Evolutionary conservation across 1,140 invertebrate genomes (phyloP), one percentile per base, ranked within the genome.

Genomic region (Drosophila arizonae): DNA sequence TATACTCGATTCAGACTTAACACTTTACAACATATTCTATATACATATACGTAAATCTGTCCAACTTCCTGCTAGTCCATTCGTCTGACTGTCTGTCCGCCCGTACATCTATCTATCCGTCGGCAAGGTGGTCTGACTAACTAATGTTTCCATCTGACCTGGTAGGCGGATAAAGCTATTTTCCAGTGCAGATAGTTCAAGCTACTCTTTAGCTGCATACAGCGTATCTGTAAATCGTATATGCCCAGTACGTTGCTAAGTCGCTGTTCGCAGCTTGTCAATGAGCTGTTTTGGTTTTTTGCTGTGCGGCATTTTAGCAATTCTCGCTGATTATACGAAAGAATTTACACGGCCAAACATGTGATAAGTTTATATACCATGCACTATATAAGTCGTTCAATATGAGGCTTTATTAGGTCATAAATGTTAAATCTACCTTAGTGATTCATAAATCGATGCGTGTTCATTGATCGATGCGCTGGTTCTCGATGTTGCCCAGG

Each of bases 401-500:
- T 6, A 43, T 17, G 3, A 1, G 36, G 10, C 11, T 46, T 46
- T 17, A 17, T 17, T 33, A 33, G 10, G 8, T 33, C 33, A 33
- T 33, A 33, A 33, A 33, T 8, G 0, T 33, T 17, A 46, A 43
- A 15, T 41, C 1, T 24, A 56, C 8, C 11, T 13, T 24, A 15
- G 15, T 26, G 26, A 50, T 60, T 55, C 13, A 58, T 58, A 15
- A 17, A 11, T n/a, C 36, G 4, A 43, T 3, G 1, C 15, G 13
- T 0, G 8, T 13, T 50, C 71, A 79, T 26, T 48, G 26, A 8
- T 46, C 50, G 3, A 80, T 80, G 33, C 72, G 72, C 11, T 78
- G 15, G 41, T 81, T 81, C 4, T 68, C n/a, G 24, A 87, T 77
- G 28, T 87, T 82, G 39, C 84, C 82, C n/a, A 87, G 58, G 0